phyloP scores from a whole-genome alignment of 2,888 invertebrate genomes.

The Eupithecia insigniata region DNA sequence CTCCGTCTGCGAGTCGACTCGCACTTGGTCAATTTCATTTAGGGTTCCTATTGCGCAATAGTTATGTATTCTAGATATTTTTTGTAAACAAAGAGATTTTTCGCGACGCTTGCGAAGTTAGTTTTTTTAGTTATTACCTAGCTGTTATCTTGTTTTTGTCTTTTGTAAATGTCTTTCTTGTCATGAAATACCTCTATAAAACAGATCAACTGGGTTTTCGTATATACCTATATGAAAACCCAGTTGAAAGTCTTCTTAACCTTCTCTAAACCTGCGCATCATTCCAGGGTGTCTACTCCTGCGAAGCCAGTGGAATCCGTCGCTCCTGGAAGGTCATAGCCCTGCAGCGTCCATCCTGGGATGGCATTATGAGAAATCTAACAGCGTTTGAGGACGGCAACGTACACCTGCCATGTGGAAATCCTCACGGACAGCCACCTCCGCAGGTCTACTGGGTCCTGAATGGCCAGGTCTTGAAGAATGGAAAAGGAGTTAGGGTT shows the following conservation, averaged over 20 bases:
- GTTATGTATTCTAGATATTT: no score
- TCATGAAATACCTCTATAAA: no score
- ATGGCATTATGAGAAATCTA: conserved; percentile 79
- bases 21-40: no score
- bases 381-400: conserved; percentile 80
- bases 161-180: no score
- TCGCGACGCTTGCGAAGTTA: no score
- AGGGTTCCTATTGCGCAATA: no score
- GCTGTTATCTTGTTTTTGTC: no score
- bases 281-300: conserved; percentile 90
- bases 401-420: conserved; percentile 80
- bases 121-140: no score
- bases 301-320: conserved; percentile 86
- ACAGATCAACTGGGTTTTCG: no score
- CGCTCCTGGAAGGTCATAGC: conserved; percentile 75
- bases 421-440: conserved; percentile 88
- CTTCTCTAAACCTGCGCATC: conserved; percentile 1
- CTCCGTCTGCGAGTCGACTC: no score
- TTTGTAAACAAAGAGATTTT: no score
- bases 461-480: conserved; percentile 89
- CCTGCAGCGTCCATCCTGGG: conserved; percentile 78
- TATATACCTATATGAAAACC: no score
- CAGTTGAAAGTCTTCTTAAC: neutral
- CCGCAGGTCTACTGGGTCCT: conserved; percentile 93
- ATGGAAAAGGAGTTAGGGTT: conserved; percentile 61